phyloP scores from a whole-genome alignment of 2,113 vertebrate species.

The Tilapia sparmanii region DNA sequence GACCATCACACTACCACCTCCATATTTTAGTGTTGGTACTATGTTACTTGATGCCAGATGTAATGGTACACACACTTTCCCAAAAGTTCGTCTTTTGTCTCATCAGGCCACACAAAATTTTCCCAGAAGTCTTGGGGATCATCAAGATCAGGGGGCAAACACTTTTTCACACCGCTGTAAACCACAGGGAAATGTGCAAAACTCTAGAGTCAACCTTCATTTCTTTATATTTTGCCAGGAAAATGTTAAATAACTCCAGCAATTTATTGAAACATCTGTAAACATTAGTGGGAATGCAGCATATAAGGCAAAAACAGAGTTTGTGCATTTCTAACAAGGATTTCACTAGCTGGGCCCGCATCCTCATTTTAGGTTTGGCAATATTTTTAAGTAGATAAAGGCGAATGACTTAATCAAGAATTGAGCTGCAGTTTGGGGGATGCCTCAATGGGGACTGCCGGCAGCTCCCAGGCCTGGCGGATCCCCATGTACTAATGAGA shows the following conservation, averaged over 20 bases:
- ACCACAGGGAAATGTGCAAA: not conserved
- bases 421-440: not conserved
- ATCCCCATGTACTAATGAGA: not conserved
- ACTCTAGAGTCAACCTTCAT: not conserved
- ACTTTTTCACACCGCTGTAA: not conserved
- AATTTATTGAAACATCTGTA: not conserved
- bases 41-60: not conserved
- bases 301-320: not conserved
- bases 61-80: not conserved
- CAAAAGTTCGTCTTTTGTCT: not conserved
- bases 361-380: not conserved
- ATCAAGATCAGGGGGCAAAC: not conserved
- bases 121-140: not conserved
- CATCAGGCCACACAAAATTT: not conserved
- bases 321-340: not conserved
- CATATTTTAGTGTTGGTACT: fast-evolving
- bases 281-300: not conserved
- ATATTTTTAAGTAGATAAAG: not conserved
- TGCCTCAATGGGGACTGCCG: not conserved
- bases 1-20: not conserved
- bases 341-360: not conserved
- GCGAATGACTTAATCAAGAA: not conserved
- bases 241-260: not conserved
- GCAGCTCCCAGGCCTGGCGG: not conserved
- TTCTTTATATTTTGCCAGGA: not conserved